Percentiles rank a stretch among this genome's conserved stretches.
Evolutionary conservation across 2,797 vertebrate species (phyloP).

Genomic region (Pyrocephalus nanus): DNA sequence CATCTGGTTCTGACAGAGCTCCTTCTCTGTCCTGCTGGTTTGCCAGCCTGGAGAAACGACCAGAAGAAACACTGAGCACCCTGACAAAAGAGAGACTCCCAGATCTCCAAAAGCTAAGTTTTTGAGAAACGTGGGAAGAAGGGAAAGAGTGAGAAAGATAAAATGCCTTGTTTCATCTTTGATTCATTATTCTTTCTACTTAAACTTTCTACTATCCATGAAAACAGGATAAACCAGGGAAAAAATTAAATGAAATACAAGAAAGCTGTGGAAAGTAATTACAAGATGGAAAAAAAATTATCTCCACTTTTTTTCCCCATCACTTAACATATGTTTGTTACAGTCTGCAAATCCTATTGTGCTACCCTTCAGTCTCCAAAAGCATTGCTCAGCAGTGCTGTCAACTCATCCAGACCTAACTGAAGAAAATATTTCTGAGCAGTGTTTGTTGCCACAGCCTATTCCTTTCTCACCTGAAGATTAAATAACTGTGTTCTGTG

Average conservation of each 20-base stretch:
- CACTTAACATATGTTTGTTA: not conserved
- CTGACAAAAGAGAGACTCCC: not conserved
- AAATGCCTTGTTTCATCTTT: too few species aligned
- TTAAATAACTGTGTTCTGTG: not conserved
- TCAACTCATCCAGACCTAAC: not conserved
- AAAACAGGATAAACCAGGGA: not conserved
- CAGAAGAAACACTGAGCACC: not conserved
- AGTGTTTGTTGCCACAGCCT: not conserved
- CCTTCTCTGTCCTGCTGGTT: slow-evolving; percentile 95
- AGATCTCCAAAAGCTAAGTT: not conserved
- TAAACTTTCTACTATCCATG: too few species aligned
- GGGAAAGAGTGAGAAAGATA: too few species aligned
- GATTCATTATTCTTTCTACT: too few species aligned
- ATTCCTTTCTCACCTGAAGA: not conserved
- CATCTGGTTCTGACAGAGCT: slow-evolving; percentile 90
- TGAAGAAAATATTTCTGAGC: not conserved
- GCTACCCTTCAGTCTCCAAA: not conserved
- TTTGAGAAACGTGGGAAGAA: too few species aligned
- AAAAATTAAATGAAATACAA: too few species aligned
- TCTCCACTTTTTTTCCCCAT: not conserved
- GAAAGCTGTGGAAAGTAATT: too few species aligned
- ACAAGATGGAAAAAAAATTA: not conserved
- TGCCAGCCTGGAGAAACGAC: slow-evolving; percentile 81
- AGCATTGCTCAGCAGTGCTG: not conserved
- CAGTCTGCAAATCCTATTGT: not conserved